Conservation (phyloP, 2,888 invertebrate genomes). For the Drosophila cognata region DNA sequence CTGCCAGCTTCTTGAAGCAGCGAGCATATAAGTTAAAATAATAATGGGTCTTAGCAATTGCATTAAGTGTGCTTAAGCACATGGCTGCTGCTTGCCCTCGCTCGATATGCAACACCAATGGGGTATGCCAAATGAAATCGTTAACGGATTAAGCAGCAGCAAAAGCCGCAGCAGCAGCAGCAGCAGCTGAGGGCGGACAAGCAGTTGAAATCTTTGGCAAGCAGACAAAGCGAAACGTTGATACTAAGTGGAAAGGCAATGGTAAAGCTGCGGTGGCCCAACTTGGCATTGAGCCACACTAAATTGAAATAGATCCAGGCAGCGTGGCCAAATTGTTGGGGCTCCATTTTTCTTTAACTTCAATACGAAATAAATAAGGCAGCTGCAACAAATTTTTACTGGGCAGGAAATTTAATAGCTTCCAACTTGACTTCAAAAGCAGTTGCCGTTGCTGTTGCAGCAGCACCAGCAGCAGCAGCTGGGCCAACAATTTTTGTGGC, state of each 20-base stretch:
- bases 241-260: conserved; percentile 49
- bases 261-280: conserved; percentile 23
- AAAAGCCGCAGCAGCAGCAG: conserved; percentile 25
- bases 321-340: conserved; percentile 45
- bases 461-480: conserved; percentile 10
- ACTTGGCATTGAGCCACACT: conserved; percentile 71
- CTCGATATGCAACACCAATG: conserved; percentile 62
- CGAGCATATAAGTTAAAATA: conserved; percentile 14
- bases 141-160: conserved; percentile 63
- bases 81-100: conserved; percentile 43
- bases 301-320: conserved; percentile 69
- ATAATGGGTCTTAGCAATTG: conserved; percentile 60
- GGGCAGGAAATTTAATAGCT: conserved; percentile 64
- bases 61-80: conserved; percentile 53
- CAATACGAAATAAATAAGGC: conserved; percentile 68
- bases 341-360: conserved; percentile 60
- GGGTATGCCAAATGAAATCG: conserved; percentile 66
- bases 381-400: conserved; percentile 58
- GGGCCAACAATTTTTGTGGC: conserved; percentile 54
- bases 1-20: conserved; percentile 26
- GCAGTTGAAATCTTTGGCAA: conserved; percentile 61
- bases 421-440: conserved; percentile 61
- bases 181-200: conserved; percentile 36
- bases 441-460: conserved; percentile 1
- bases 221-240: conserved; percentile 68